Base-by-base conservation (phyloP, 2,797 vertebrate species). In the Platyrinchus mystaceus region DNA sequence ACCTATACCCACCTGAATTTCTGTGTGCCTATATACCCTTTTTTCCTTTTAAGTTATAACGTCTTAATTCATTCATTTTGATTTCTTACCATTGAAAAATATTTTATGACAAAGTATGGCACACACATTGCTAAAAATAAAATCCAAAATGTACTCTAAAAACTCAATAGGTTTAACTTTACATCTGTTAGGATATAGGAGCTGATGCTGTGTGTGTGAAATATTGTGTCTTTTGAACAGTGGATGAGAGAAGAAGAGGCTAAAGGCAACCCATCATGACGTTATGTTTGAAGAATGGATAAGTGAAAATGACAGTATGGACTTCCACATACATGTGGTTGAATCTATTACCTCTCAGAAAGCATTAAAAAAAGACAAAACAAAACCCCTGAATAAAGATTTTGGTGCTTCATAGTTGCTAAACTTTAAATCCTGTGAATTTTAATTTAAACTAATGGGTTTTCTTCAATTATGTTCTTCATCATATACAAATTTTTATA, bases 261-360 rank as follows among this genome's bases (percentile, higher is more conserved):
- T 71, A 53, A 87, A 87, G 70, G 47, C 24, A 74, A 24, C 32
- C 6, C 4, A n/a, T 41, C 6, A 4, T 50, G 43, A 55, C 12
- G 6, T 62, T 64, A 39, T 52, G 12, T 84, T 78, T 92, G 77
- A 90, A 78, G 79, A 90, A 62, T 39, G 6, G 3, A 6, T 9
- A 22, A 52, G 34, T 83, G 62, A 46, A 85, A 86, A 80, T 43
- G 36, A 59, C 34, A 62, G 2, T 26, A 23, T 74, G 66, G 58
- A 63, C 34, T 81, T 84, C 28, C 0, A 1, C 0, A 0, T 80
- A 32, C 0, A 0, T 19, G 16, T 71, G n/a, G 11, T 74, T 80
- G 80, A 77, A 59, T 74, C 6, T 21, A 1, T 59, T 14, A 23
- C 11, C 34, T 80, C 83, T 83, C 36, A 70, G 64, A 91, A 88